Percentiles rank a stretch among this genome's conserved stretches.
Conservation (phyloP, 2,888 invertebrate species). For the Pristionchus entomophagus region DNA sequence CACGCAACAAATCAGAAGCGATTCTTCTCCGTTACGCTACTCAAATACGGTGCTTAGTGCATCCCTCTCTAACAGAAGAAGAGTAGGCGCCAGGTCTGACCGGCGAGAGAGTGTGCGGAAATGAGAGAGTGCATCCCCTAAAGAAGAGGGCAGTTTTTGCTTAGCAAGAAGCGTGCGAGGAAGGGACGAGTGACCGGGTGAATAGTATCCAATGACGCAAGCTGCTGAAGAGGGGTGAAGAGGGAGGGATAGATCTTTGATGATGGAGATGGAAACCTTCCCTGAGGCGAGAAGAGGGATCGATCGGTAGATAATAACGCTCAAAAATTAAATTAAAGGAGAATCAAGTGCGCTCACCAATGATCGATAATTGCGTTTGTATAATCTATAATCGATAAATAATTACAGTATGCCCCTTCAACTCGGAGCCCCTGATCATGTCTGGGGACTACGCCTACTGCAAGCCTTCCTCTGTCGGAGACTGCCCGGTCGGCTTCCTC, state of each 20-base stretch:
- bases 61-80: neutral
- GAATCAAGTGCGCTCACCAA: neutral
- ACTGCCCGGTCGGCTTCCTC: constrained; percentile 72
- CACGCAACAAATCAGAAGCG: neutral
- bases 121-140: neutral
- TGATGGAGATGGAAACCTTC: too few relatives aligned
- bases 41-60: constrained; percentile 11
- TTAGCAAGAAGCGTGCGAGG: neutral
- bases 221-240: neutral
- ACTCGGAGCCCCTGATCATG: constrained; percentile 69
- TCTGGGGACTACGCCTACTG: constrained; percentile 71
- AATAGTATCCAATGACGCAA: constrained; percentile 28
- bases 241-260: neutral
- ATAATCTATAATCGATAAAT: neutral
- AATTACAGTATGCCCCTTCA: constrained; percentile 70
- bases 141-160: too few relatives aligned
- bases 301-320: neutral
- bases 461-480: constrained; percentile 67
- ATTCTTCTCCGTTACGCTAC: neutral
- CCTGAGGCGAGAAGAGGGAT: neutral
- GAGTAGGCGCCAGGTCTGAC: neutral
- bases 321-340: neutral
- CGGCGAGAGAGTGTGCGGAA: neutral
- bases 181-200: neutral
- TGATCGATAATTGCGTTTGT: too few relatives aligned